phyloP scores from a whole-genome alignment of 2,797 vertebrate species.

The Notoglanidium macrostoma region DNA sequence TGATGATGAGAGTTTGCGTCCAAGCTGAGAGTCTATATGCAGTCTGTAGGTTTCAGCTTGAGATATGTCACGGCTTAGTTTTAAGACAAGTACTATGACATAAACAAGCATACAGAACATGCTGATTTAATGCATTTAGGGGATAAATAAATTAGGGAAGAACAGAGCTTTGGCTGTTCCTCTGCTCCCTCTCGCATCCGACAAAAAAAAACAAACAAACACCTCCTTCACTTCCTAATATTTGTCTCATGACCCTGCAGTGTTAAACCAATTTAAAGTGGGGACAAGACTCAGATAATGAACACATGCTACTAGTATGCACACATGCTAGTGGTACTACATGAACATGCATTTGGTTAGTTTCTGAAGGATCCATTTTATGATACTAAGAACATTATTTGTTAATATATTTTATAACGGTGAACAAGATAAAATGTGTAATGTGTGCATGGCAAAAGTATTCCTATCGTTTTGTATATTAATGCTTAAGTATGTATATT shows the following conservation, averaged over 20 bases:
- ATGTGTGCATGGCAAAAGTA: not conserved
- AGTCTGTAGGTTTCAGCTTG: not conserved
- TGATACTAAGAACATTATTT: conserved; percentile 3
- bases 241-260: conserved; percentile 72
- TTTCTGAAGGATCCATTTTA: not conserved
- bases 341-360: conserved; percentile 7
- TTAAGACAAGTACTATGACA: conserved; percentile 38
- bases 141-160: conserved; percentile 69
- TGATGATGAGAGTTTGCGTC: not conserved
- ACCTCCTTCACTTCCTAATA: conserved; percentile 72
- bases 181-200: conserved; percentile 54
- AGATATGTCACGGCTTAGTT: not conserved
- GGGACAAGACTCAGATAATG: conserved; percentile 38
- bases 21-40: not conserved
- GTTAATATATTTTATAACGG: not conserved
- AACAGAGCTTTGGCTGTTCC: conserved; percentile 69
- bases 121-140: conserved; percentile 70
- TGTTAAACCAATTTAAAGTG: conserved; percentile 68
- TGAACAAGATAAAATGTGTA: not conserved
- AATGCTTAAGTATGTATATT: not conserved
- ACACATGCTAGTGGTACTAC: not conserved
- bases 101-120: conserved; percentile 47
- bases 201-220: conserved; percentile 64
- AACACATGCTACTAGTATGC: not conserved
- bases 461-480: not conserved